Evolutionary conservation across 2,113 vertebrate genomes (phyloP).

Genomic region (Cebidichthys violaceus): DNA sequence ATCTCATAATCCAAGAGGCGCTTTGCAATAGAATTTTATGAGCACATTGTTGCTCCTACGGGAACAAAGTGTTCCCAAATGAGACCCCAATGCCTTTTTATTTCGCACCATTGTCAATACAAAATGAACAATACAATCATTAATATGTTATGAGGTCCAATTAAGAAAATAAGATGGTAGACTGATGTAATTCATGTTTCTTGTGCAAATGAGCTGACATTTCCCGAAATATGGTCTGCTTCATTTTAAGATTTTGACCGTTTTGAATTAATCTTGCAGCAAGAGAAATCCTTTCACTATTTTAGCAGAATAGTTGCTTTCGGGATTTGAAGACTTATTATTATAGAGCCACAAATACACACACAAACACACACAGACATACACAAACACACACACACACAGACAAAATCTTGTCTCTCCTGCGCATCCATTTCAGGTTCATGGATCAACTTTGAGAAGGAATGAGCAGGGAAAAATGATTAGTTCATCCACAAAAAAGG

Average conservation of each 20-base stretch:
- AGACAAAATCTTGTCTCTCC: constrained; percentile 3
- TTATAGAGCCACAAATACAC: not conserved
- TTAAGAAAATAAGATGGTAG: not conserved
- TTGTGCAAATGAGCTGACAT: not conserved
- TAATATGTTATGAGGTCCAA: not conserved
- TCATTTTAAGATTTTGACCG: not conserved
- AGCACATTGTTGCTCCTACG: not conserved
- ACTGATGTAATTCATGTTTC: not conserved
- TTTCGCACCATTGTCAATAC: not conserved
- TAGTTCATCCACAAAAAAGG: constrained; percentile 59
- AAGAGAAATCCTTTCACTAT: not conserved
- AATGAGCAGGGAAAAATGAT: constrained; percentile 70
- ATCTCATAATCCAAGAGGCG: constrained; percentile 5
- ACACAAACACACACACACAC: not conserved
- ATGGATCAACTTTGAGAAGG: constrained; percentile 68
- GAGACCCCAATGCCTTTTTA: not conserved
- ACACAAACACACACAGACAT: not conserved
- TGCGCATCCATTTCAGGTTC: constrained; percentile 36
- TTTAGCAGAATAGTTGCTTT: not conserved
- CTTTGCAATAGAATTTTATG: not conserved
- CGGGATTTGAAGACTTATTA: not conserved
- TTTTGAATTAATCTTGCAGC: not conserved
- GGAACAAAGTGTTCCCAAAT: not conserved
- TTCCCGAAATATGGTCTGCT: not conserved
- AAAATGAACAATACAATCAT: not conserved